Conservation (phyloP, 2,888 invertebrate genomes). For the Sisyra terminalis region DNA sequence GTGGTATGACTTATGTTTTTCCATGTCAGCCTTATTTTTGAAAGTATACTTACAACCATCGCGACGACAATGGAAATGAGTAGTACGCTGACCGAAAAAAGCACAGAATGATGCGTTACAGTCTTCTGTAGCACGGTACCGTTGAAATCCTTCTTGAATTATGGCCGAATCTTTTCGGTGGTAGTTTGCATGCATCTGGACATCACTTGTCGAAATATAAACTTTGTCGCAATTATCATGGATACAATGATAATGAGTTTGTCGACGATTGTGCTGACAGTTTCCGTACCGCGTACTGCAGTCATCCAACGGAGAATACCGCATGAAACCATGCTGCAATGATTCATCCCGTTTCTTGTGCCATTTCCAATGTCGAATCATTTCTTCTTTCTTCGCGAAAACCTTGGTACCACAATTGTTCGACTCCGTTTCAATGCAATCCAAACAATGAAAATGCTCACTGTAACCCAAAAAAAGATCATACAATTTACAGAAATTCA, state of each 20-base stretch:
- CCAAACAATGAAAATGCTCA: conserved; percentile 88
- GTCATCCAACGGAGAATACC: conserved; percentile 86
- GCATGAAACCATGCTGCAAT: conserved; percentile 83
- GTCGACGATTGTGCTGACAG: conserved; percentile 85
- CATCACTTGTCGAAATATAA: conserved; percentile 96
- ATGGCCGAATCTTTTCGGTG: conserved; percentile 96
- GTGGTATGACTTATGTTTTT: conserved; percentile 97
- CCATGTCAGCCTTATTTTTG: conserved; percentile 99
- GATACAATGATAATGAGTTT: conserved; percentile 95
- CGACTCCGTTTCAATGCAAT: conserved; percentile 46
- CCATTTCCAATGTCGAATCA: conserved; percentile 98
- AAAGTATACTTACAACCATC: conserved; percentile 87
- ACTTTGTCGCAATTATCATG: conserved; percentile 89
- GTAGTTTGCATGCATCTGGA: conserved; percentile 98
- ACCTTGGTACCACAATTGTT: conserved; percentile 38
- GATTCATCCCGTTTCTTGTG: conserved; percentile 97
- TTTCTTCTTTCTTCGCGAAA: conserved; percentile 97
- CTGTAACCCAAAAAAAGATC: conserved; percentile 25
- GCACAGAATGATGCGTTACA: conserved; percentile 83
- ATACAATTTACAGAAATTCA: conserved; percentile 5
- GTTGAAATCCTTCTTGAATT: conserved; percentile 92
- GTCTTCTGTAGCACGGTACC: conserved; percentile 91
- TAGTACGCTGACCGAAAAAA: conserved; percentile 87
- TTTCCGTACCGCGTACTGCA: conserved; percentile 72
- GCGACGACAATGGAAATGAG: conserved; percentile 92